Evolutionary conservation across 2,888 invertebrate species (phyloP), one percentile per base, ranked within the genome.

Genomic region (Ptilodon capucinus): DNA sequence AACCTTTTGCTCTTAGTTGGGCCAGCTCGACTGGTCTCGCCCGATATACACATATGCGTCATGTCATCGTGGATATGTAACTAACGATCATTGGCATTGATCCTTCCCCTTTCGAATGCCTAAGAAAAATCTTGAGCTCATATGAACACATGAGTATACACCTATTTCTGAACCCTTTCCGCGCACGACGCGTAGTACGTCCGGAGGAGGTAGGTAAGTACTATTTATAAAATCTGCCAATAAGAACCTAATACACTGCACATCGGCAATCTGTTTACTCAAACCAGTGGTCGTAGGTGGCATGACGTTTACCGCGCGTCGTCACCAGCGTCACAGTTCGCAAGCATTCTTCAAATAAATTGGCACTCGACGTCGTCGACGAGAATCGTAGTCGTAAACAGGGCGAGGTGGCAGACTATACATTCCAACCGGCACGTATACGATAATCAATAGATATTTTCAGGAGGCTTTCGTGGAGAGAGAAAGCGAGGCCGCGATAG

Each of bases 371-470:
- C 78, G 68, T 68, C 74, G 81, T 68, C 77, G 71, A 79, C 86
- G n/a, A 81, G 85, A 82, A 79, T 78, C n/a, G n/a, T n/a, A n/a
- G n/a, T n/a, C n/a, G n/a, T n/a, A n/a, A n/a, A 82, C 85, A 74
- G 81, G 83, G 82, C 80, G 83, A 86, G 80, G 77, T 81, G 73
- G 76, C 71, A 57, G 51, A 61, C 74, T 86, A 77, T 86, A 86
- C 79, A 62, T 80, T 85, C 84, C 75, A 71, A 84, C 84, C 78
- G 65, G 64, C 71, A 82, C 77, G 77, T 88, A 82, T 89, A 89
- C 86, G 81, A 85, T 90, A 91, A 91, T 91, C 90, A 89, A 91
- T 91, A 90, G 84, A 90, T 90, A 90, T 91, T 91, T 91, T 90
- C 90, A 90, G 89, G 86, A 89, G 89, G 89, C 89, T 88, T 88